These are phyloP conservation scores for Drosophila tripunctata DNA, from an alignment of 2,888 invertebrate genomes.

Conservation along the genomic window DNA sequence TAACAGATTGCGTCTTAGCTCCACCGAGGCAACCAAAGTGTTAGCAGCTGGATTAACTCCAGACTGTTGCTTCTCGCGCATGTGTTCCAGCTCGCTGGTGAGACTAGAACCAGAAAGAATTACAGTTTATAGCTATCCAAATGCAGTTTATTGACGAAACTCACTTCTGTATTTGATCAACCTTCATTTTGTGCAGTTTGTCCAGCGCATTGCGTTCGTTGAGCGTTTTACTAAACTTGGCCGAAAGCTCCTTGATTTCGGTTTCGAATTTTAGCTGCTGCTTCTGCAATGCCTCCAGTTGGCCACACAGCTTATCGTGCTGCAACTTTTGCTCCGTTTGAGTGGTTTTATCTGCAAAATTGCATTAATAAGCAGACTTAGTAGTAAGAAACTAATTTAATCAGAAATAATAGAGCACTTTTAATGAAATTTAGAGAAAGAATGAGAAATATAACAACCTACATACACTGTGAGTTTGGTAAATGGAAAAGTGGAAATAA, in stretches of 20 bases:
- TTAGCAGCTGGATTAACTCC: neutral
- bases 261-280: constrained; percentile 72
- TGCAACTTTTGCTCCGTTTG: constrained; percentile 78
- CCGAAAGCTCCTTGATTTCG: constrained; percentile 75
- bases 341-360: constrained; percentile 77
- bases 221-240: constrained; percentile 73
- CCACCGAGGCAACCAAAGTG: constrained; percentile 65
- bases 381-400: neutral
- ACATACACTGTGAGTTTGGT: too few relatives aligned
- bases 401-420: too few relatives aligned
- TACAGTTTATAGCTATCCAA: too few relatives aligned
- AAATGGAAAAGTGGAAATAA: too few relatives aligned
- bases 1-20: constrained; percentile 80
- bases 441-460: too few relatives aligned
- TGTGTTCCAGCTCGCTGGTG: constrained; percentile 64
- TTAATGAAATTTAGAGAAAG: too few relatives aligned
- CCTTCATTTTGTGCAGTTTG: constrained; percentile 82
- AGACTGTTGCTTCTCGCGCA: constrained; percentile 68
- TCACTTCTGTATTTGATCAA: constrained; percentile 80
- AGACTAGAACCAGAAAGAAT: constrained; percentile 38
- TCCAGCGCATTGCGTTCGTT: constrained; percentile 81
- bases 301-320: constrained; percentile 75
- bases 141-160: neutral
- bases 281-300: constrained; percentile 69
- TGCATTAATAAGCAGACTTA: too few relatives aligned